Base-by-base conservation (phyloP, 2,888 invertebrate genomes). In the Strigamia crassipes region DNA sequence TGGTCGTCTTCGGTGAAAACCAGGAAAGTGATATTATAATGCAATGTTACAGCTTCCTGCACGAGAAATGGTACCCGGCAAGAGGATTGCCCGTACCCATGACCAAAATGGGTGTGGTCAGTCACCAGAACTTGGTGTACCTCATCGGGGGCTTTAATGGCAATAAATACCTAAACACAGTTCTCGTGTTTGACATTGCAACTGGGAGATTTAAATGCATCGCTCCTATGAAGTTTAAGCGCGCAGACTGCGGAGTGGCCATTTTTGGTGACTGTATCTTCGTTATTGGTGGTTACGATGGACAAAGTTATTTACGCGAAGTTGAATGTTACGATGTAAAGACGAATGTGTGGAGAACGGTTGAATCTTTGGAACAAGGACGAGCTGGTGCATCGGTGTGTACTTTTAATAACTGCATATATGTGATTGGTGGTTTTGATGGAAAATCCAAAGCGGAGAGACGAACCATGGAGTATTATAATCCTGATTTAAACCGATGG, bases 21-120 rank as follows among this genome's bases (percentile, higher is more conserved):
- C 81, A 66, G 27, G 81, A 81, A 12, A 81, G 81, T 34, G 81
- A 81, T 34, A 34, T 81, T 10, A 81, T 81, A 15, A 31, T 81
- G 66, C 81, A 81, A 18, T 81, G 81, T 21, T 81, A 81, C 66
- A 81, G 81, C 34, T 81, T 81, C 18, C 15, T 38, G 13, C 61
- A 66, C 13, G 81, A 81, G 18, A 81, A 81, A 42, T 81, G 81
- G 81, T 81, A 34, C 21, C 66, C 81, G 0, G 61, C 66, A 15
- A 81, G 66, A 81, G 81, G 81, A 18, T 18, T 81, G 9, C 81
- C 81, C n/a, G 66, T 81, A 6, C 81, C 81, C 31, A 81, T 81
- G 61, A 31, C 81, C 2, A 81, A 81, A 42, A 81, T 81, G 81
- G 81, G 81, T 18, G 66, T 81, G 31, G 66, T 81, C 18, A 31